Conservation (phyloP, 2,797 vertebrate species). For the Rousettus madagascariensis region DNA sequence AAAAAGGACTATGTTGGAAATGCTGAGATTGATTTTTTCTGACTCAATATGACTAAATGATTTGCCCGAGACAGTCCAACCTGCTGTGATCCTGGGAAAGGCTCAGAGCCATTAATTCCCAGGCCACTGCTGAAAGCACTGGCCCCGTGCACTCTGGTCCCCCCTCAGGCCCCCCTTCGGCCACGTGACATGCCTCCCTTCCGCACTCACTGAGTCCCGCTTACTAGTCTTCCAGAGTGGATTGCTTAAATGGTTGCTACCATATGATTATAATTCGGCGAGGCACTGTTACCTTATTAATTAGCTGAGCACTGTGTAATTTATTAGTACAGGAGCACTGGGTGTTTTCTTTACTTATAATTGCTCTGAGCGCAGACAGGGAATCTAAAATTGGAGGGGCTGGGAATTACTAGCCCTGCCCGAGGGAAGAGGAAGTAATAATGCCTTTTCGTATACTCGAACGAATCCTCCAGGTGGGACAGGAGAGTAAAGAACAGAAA, state of each 20-base stretch:
- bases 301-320: slow-evolving; percentile 69
- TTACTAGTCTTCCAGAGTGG: slow-evolving; percentile 45
- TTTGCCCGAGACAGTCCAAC: slow-evolving; percentile 37
- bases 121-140: neutral
- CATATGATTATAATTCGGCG: slow-evolving; percentile 67
- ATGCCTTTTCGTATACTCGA: slow-evolving; percentile 47
- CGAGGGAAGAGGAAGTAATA: slow-evolving; percentile 44
- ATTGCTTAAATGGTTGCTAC: slow-evolving; percentile 57
- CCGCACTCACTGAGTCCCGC: neutral
- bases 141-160: neutral
- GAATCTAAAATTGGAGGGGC: slow-evolving; percentile 66
- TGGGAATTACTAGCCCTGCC: slow-evolving; percentile 59
- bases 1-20: neutral
- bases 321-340: slow-evolving; percentile 66
- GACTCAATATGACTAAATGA: neutral
- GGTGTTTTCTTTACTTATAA: slow-evolving; percentile 77
- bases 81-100: slow-evolving; percentile 10
- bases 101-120: slow-evolving; percentile 34
- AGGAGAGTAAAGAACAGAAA: slow-evolving; percentile 1
- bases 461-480: neutral
- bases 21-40: neutral
- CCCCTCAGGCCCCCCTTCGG: neutral
- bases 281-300: slow-evolving; percentile 72
- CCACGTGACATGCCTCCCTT: neutral
- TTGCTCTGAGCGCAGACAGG: slow-evolving; percentile 60